Base-by-base conservation (phyloP, 2,113 vertebrate species). In the Eolophus roseicapilla region DNA sequence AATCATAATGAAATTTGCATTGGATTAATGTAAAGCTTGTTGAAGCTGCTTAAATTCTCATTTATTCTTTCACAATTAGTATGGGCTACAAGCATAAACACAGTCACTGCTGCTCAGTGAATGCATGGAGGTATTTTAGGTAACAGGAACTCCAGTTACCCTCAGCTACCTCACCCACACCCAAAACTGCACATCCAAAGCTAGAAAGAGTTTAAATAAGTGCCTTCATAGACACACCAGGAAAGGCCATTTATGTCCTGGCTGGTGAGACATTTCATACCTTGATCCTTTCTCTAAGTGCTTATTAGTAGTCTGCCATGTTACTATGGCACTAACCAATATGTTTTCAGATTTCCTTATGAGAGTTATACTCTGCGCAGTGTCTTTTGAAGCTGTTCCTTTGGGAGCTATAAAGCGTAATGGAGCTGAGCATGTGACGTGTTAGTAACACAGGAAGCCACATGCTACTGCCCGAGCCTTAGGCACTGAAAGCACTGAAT, bases 351-450 rank as follows among this genome's bases (percentile, higher is more conserved):
- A 1, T 62, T 49, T 67, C 11, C 12, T 35, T 53, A 18, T 0
- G 10, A 49, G 21, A n/a, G n/a, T 29, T 87, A 31, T 13, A 11
- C 29, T 53, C 68, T 8, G 3, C 43, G n/a, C 29, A n/a, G 49
- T 1, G 7, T 31, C 47, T 52, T 44, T 44, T 62, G 53, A 10
- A 24, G 77, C 50, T 49, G 6, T 33, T 91, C 50, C 53, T 28
- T n/a, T 7, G 4, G 20, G 37, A 59, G 11, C 7, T 50, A 39
- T 9, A 71, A 44, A 75, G 35, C 2, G 3, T 29, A 62, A 52
- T 3, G 7, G 14, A 76, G 33, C 69, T 55, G 43, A 71, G 65
- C 23, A 5, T 1, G 7, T 0, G 1, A 4, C 1, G 17, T 7
- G 17, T 21, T 14, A 50, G 60, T 3, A 33, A 46, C 62, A 43